Evolutionary conservation across 30 jellyfish, hydroid and myxozoan genomes (phyloP).

Genomic region (Catostylus mosaicus): DNA sequence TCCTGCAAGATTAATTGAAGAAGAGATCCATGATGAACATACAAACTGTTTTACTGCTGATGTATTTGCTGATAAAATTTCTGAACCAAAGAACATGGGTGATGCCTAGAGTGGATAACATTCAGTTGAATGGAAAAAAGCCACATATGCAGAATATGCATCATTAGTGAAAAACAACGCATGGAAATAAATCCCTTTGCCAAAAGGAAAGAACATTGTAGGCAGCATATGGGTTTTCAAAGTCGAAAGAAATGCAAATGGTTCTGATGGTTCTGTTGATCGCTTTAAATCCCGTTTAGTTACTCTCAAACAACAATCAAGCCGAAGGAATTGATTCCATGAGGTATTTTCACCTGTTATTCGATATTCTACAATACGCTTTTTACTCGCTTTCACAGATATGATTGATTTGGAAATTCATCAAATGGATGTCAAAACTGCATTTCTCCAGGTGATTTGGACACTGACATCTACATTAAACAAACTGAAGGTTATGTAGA

Average conservation of each 20-base stretch:
- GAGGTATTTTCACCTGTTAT: no score
- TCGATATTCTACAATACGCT: no score
- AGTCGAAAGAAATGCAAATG: no score
- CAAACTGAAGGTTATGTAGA: constrained; percentile 29
- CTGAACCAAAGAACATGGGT: background rate
- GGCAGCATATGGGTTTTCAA: constrained; percentile 12
- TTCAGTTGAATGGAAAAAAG: constrained; percentile 17
- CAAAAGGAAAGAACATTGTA: background rate
- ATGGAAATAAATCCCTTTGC: background rate
- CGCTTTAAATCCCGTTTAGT: no score
- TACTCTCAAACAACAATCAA: constrained; percentile 3
- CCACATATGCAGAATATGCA: constrained; percentile 30
- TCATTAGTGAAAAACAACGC: constrained; percentile 15
- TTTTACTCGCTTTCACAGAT: no score
- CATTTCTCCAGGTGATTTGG: no score
- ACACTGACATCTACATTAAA: background rate
- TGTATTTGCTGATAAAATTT: background rate
- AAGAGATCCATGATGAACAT: constrained; percentile 5
- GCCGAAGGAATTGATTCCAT: no score
- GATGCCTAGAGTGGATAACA: constrained; percentile 23
- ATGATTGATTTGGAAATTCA: no score
- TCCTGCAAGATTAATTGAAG: constrained; percentile 1
- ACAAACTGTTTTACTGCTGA: constrained; percentile 10
- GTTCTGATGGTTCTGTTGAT: no score
- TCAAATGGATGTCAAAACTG: no score